Conservation (phyloP, 2,113 vertebrate species). For the Vulpes vulpes region DNA sequence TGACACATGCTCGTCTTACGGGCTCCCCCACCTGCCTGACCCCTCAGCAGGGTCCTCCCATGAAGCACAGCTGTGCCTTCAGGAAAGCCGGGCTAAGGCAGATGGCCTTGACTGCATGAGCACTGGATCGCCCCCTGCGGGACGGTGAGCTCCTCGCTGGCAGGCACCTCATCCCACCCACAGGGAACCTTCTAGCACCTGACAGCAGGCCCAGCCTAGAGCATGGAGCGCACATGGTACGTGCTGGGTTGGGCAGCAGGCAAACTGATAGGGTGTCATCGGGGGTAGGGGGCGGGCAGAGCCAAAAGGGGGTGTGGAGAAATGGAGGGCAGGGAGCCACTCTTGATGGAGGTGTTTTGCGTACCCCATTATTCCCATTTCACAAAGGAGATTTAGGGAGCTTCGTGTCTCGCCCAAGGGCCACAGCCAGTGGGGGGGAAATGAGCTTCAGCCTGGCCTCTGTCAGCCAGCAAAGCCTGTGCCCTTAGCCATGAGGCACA, state of each 20-base stretch:
- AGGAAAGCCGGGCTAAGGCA: too few relatives aligned
- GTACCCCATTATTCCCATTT: too few relatives aligned
- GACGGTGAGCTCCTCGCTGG: background rate
- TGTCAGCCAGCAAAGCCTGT: background rate
- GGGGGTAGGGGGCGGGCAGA: background rate
- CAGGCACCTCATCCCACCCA: background rate
- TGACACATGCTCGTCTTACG: fast-evolving
- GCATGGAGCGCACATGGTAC: fast-evolving
- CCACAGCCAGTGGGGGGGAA: background rate
- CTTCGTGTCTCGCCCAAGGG: fast-evolving
- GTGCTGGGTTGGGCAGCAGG: background rate
- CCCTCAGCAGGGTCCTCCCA: too few relatives aligned
- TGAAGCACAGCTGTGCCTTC: background rate
- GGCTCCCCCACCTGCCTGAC: background rate
- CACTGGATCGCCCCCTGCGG: fast-evolving
- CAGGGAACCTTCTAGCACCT: background rate
- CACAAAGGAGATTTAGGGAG: background rate
- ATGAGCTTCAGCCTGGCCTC: fast-evolving
- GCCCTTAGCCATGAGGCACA: fast-evolving
- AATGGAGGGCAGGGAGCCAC: too few relatives aligned
- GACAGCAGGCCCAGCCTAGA: background rate
- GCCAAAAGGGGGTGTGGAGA: background rate
- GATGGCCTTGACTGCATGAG: too few relatives aligned
- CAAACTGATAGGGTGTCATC: fast-evolving
- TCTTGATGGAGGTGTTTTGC: fast-evolving